Conservation (phyloP, 2,888 invertebrate genomes). For the Athalia circularis region DNA sequence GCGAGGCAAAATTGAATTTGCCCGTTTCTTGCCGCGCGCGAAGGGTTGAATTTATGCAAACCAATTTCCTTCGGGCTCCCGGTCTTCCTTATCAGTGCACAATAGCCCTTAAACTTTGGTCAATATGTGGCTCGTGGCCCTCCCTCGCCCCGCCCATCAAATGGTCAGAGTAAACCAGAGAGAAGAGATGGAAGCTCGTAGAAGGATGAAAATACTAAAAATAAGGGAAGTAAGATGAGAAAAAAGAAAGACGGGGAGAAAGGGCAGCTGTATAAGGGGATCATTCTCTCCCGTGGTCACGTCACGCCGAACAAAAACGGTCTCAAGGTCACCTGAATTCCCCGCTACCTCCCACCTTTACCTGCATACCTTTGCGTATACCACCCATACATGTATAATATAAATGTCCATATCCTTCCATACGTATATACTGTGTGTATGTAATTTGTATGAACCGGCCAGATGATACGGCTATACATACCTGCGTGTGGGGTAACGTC, state of each 20-base stretch:
- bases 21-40: conserved; percentile 34
- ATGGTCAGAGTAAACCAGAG: neutral
- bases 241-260: conserved; percentile 1
- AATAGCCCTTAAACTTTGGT: conserved; percentile 41
- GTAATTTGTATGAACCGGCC: neutral
- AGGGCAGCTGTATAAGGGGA: conserved; percentile 25
- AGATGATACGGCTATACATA: neutral
- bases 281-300: conserved; percentile 17
- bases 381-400: too few species aligned
- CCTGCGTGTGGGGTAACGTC: neutral
- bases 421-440: neutral
- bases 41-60: conserved; percentile 46
- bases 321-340: conserved; percentile 22
- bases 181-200: too few species aligned
- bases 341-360: neutral
- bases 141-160: conserved; percentile 18
- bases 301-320: neutral
- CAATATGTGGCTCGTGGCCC: conserved; percentile 40
- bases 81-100: conserved; percentile 43
- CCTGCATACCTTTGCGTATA: too few species aligned
- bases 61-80: conserved; percentile 40
- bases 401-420: neutral
- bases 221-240: too few species aligned
- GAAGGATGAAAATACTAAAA: too few species aligned
- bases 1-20: conserved; percentile 35